Percentiles rank a stretch among this genome's conserved stretches.
phyloP scores from a whole-genome alignment of 2,113 vertebrate genomes.

The Penelope pileata region DNA sequence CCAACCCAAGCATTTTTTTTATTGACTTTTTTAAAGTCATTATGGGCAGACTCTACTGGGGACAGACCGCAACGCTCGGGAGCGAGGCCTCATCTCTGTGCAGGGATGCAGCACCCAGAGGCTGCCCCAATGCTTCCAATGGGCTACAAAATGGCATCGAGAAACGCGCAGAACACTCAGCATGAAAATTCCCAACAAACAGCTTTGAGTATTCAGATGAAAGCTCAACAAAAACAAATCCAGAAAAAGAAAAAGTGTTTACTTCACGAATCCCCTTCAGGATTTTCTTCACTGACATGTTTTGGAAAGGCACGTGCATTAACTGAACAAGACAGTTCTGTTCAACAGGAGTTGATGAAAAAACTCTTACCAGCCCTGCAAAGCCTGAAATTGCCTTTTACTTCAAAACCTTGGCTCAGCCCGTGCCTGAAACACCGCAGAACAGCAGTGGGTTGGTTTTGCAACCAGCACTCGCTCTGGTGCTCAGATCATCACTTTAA shows the following conservation, averaged over 20 bases:
- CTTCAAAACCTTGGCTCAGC: not conserved
- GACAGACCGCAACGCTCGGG: not conserved
- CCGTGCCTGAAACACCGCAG: not conserved
- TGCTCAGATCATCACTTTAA: conserved; percentile 7
- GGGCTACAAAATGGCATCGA: accelerated
- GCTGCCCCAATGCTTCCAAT: not conserved
- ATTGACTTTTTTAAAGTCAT: not conserved
- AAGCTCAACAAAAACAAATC: not conserved
- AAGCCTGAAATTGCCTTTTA: not conserved
- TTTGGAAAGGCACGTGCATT: not conserved
- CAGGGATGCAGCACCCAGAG: not conserved
- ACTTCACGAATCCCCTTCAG: not conserved
- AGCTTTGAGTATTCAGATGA: not conserved
- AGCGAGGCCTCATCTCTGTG: not conserved
- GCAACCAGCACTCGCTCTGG: not conserved
- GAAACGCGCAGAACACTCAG: accelerated
- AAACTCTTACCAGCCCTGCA: not conserved
- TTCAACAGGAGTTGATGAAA: not conserved
- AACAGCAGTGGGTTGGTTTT: not conserved
- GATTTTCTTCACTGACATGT: not conserved
- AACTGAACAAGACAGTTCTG: not conserved
- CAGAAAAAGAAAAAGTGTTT: not conserved
- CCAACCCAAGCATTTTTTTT: not conserved
- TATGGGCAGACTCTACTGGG: not conserved
- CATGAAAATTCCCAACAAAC: not conserved